Base-by-base conservation (phyloP, 2,888 invertebrate genomes). In the Rugalucina vietnamica region DNA sequence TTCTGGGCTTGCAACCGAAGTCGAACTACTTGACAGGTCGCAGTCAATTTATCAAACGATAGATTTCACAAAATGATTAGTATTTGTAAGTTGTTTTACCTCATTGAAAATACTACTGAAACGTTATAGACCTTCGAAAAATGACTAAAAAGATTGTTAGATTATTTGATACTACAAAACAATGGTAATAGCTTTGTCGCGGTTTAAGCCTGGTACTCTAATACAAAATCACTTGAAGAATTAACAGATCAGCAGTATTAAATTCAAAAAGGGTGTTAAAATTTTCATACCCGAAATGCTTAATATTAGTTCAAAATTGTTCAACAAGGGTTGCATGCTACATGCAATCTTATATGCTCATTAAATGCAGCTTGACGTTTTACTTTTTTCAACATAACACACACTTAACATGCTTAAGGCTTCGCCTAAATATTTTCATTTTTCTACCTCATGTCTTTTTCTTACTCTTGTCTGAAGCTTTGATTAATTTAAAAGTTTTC, bases 21-120 rank as follows among this genome's bases (percentile, higher is more conserved):
- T 34, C 65, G 65, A 65, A 18, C 65, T 65, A 65, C 65, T 65
- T 65, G 65, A 65, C 65, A 65, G 65, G 65, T 65, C 21, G 29
- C 65, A 65, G 65, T 65, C 65, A 65, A 65, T 65, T 65, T 29
- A 65, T 65, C 65, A 65, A 65, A 65, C 34, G 65, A 65, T 65
- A 65, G 65, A 65, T 65, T 65, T 65, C 65, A 34, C 34, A 32
- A 65, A 65, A 34, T 65, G 65, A 65, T 65, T 65, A 65, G 32
- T 34, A 21, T 65, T 65, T 65, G 65, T 65, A 34, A 65, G 65
- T 65, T n/a, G n/a, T n/a, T 65, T 65, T 65, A 34, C 65, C 34
- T 32, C 65, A 34, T 21, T 34, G 65, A 65, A 34, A 34, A 65
- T 65, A 65, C 65, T 18, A 18, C 65, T 65, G 65, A 34, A 65